Percentiles rank a stretch among this genome's conserved stretches.
These are phyloP conservation scores for Caracal caracal DNA, from an alignment of 2,113 vertebrate species.

Conservation along the genomic window DNA sequence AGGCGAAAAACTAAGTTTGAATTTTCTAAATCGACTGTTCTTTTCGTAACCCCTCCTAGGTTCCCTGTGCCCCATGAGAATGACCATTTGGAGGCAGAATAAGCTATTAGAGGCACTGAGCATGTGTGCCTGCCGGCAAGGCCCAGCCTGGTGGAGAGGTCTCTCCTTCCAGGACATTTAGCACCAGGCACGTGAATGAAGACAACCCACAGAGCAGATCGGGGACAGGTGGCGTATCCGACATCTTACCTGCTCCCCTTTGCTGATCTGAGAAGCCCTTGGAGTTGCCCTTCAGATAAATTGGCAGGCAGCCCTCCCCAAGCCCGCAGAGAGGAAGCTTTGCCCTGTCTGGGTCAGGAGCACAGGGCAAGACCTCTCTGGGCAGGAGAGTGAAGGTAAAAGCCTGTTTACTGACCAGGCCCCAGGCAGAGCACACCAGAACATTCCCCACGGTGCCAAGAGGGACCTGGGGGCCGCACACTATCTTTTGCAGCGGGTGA, in stretches of 20 bases:
- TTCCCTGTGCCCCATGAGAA: not conserved
- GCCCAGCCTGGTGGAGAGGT: not conserved
- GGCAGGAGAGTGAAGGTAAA: not conserved
- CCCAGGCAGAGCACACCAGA: not conserved
- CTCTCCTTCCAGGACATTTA: not conserved
- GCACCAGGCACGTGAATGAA: not conserved
- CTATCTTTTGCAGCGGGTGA: accelerated
- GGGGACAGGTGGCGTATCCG: accelerated
- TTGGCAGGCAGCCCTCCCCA: accelerated
- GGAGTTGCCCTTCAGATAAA: not conserved
- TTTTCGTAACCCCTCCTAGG: not conserved
- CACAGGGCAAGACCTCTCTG: not conserved
- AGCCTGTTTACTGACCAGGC: accelerated
- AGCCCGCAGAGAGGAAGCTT: accelerated
- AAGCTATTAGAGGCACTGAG: accelerated
- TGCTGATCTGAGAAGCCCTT: not conserved
- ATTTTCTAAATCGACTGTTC: not conserved
- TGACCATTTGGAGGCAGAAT: accelerated
- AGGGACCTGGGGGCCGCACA: accelerated
- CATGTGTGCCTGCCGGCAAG: accelerated
- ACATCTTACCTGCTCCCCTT: not conserved
- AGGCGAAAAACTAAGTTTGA: accelerated
- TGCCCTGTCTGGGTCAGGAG: accelerated
- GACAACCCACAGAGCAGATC: not conserved
- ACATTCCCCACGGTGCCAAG: accelerated